These are phyloP conservation scores for Archivesica marissinica DNA, from an alignment of 1,140 invertebrate genomes.

Conservation along the genomic window DNA sequence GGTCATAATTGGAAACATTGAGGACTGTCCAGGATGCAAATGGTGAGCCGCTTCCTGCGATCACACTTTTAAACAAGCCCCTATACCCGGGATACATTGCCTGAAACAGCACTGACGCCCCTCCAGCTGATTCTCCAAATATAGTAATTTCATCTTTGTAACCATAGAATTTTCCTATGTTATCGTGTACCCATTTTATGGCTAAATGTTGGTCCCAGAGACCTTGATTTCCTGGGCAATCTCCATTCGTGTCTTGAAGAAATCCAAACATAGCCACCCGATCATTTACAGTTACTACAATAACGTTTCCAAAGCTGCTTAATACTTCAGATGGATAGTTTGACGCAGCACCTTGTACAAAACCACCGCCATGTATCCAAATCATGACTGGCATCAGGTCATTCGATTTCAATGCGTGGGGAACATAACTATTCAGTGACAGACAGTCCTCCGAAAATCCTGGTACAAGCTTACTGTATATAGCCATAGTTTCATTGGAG, in stretches of 20 bases:
- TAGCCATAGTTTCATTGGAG: not conserved
- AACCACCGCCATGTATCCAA: conserved; percentile 46
- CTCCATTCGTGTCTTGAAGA: not conserved
- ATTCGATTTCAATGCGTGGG: not conserved
- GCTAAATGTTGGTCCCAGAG: conserved; percentile 56
- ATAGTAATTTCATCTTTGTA: conserved; percentile 21
- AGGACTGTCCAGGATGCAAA: conserved; percentile 79
- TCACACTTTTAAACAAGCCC: conserved; percentile 37
- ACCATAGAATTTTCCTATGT: conserved; percentile 37
- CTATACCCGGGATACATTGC: conserved; percentile 43
- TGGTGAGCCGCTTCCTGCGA: conserved; percentile 26
- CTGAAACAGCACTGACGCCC: conserved; percentile 18
- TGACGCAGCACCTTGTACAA: not conserved
- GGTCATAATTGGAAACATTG: not conserved
- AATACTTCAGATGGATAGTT: not conserved
- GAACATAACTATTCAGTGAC: conserved; percentile 40
- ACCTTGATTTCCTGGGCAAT: conserved; percentile 22
- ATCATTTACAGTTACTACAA: conserved; percentile 54
- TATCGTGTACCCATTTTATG: conserved; percentile 51
- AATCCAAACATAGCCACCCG: conserved; percentile 47
- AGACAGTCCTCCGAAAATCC: conserved; percentile 83
- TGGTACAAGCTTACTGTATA: no score
- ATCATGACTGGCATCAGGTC: conserved; percentile 23
- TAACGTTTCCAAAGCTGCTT: conserved; percentile 31
- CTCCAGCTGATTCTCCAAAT: conserved; percentile 45